phyloP scores from a whole-genome alignment of 1,140 invertebrate species.

The Caenorhabditis brenneri region DNA sequence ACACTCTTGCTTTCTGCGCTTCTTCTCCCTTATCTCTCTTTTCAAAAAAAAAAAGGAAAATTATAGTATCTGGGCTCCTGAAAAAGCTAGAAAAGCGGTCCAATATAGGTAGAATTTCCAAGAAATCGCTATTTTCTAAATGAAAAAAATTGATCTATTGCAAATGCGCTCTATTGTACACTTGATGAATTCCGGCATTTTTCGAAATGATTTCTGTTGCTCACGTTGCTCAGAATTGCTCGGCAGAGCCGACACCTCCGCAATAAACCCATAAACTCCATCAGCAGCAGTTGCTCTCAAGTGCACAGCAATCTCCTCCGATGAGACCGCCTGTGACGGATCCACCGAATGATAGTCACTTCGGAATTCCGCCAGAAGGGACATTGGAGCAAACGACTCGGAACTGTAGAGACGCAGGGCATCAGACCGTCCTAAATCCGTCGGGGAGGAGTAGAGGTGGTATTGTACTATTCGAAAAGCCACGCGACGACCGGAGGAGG shows the following conservation, averaged over 20 bases:
- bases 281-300: constrained; percentile 92
- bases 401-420: constrained; percentile 74
- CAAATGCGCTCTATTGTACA: no score
- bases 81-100: no score
- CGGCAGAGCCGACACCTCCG: constrained; percentile 91
- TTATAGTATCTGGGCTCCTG: no score
- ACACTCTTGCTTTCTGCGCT: no score
- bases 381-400: constrained; percentile 58
- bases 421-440: constrained; percentile 62
- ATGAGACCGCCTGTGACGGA: constrained; percentile 14
- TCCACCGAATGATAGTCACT: not conserved
- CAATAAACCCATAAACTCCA: constrained; percentile 91
- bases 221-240: constrained; percentile 72
- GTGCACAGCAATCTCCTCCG: constrained; percentile 82
- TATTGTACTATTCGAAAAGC: constrained; percentile 65
- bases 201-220: no score
- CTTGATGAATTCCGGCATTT: no score
- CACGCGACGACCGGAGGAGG: constrained; percentile 77
- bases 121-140: no score
- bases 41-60: no score
- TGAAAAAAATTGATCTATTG: no score
- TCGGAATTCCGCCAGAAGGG: constrained; percentile 48
- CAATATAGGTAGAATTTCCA: no score
- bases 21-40: no score
- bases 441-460: constrained; percentile 62